These are phyloP conservation scores for Microtus richardsoni DNA, from an alignment of 2,113 vertebrate genomes.

Conservation along the genomic window DNA sequence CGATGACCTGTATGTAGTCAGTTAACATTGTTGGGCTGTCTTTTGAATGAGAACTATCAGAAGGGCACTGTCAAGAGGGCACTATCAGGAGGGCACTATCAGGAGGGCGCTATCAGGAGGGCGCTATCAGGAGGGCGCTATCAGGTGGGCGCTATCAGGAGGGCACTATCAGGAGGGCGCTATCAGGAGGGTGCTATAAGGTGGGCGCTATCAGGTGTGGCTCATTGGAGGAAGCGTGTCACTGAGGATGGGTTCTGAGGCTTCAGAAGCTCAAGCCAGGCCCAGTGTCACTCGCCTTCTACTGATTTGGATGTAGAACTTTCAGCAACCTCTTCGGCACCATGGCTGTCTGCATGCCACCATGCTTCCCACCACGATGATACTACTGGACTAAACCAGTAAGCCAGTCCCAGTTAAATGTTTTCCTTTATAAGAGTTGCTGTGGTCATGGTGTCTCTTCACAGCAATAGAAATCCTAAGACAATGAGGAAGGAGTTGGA, in stretches of 20 bases:
- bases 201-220: no score
- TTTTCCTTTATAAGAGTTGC: background rate
- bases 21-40: background rate
- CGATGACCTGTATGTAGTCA: no score
- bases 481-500: background rate
- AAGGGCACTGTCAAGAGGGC: background rate
- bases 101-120: no score
- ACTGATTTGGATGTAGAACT: background rate
- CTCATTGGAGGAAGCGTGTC: background rate
- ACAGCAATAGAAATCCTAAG: background rate
- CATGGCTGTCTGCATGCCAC: background rate
- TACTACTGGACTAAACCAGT: background rate
- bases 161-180: no score
- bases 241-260: background rate
- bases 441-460: background rate
- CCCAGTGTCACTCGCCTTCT: background rate
- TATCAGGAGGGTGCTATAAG: background rate
- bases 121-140: no score
- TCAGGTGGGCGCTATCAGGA: no score
- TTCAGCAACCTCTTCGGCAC: background rate
- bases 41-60: background rate
- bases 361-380: background rate
- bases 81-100: no score
- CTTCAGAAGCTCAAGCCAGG: background rate
- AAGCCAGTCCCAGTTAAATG: background rate